These are phyloP conservation scores for Salmo trutta DNA, from an alignment of 2,797 vertebrate species.

Conservation along the genomic window DNA sequence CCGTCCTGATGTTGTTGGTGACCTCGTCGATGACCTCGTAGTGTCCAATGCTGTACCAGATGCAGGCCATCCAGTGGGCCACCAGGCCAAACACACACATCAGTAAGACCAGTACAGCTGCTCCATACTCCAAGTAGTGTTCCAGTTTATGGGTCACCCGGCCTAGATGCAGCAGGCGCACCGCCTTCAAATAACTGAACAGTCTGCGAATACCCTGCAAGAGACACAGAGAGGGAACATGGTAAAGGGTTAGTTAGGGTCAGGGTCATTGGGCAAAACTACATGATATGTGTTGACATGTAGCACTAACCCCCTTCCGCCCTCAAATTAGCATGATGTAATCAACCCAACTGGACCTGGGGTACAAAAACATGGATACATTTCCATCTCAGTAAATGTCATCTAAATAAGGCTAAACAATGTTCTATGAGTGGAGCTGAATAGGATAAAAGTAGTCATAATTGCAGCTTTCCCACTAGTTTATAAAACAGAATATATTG, in stretches of 20 bases:
- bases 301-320: too few relatives aligned
- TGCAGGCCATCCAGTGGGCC: constrained; percentile 96
- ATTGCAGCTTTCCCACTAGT: not conserved
- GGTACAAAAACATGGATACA: not conserved
- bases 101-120: constrained; percentile 90
- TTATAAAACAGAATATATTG: not conserved
- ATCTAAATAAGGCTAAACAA: too few relatives aligned
- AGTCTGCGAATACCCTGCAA: constrained; percentile 92
- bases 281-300: not conserved
- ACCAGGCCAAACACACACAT: constrained; percentile 95
- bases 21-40: constrained; percentile 93
- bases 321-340: not conserved
- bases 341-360: not conserved
- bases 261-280: not conserved
- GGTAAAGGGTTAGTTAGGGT: not conserved
- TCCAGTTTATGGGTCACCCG: constrained; percentile 94
- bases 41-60: constrained; percentile 98
- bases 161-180: constrained; percentile 89
- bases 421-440: not conserved
- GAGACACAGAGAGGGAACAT: not conserved
- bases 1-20: constrained; percentile 91
- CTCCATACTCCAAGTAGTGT: constrained; percentile 95
- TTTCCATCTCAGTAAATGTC: not conserved
- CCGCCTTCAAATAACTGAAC: constrained; percentile 96
- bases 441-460: not conserved